Evolutionary conservation across 2,113 vertebrate genomes (phyloP).

Genomic region (Sprattus sprattus): DNA sequence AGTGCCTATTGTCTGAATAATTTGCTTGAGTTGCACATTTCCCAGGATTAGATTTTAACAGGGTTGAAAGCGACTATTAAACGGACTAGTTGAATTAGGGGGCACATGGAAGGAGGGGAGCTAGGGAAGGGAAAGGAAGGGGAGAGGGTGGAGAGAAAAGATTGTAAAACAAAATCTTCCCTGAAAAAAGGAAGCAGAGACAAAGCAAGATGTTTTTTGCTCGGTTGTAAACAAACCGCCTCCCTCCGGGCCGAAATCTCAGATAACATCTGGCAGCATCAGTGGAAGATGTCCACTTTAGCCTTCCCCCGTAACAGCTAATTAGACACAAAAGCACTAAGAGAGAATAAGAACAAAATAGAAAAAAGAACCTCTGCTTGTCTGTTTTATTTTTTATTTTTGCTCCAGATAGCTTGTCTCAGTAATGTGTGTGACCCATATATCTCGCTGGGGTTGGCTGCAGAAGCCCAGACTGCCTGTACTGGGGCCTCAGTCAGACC

Average conservation of each 20-base stretch:
- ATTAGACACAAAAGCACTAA: constrained; percentile 68
- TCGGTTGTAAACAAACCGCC: constrained; percentile 68
- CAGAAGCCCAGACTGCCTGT: not conserved
- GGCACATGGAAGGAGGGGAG: not conserved
- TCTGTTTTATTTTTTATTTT: constrained; percentile 13
- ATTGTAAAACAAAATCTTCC: constrained; percentile 31
- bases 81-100: not conserved
- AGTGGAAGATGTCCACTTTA: constrained; percentile 65
- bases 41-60: not conserved
- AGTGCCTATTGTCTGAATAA: not conserved
- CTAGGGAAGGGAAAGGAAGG: not conserved
- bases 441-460: constrained; percentile 34
- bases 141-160: not conserved
- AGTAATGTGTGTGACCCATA: constrained; percentile 57
- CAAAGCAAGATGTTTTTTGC: constrained; percentile 63
- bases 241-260: constrained; percentile 64
- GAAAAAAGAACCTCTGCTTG: not conserved
- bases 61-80: not conserved
- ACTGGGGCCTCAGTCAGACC: not conserved
- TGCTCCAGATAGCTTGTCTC: constrained; percentile 52
- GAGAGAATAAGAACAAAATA: constrained; percentile 28
- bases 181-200: constrained; percentile 52
- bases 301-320: constrained; percentile 61
- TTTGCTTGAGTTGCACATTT: not conserved
- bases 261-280: constrained; percentile 70